phyloP scores from a whole-genome alignment of 2,888 invertebrate species.

The Theodoxus fluviatilis region DNA sequence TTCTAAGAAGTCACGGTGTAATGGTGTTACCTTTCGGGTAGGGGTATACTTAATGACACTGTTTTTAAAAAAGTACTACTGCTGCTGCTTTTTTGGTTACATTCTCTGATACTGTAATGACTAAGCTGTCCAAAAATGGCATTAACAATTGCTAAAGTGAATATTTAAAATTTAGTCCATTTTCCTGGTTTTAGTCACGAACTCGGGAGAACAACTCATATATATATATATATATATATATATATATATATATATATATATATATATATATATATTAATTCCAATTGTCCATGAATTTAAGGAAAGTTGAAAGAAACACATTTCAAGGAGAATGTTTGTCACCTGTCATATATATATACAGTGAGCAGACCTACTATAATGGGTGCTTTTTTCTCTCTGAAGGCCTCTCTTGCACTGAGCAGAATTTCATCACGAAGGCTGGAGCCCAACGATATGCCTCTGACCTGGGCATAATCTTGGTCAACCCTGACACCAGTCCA shows the following conservation, averaged over 20 bases:
- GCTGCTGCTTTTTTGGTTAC: too few species aligned
- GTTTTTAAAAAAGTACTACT: too few species aligned
- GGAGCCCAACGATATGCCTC: conserved; percentile 93
- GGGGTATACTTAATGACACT: too few species aligned
- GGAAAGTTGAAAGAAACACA: not conserved
- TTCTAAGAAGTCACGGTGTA: too few species aligned
- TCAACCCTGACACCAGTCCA: conserved; percentile 96
- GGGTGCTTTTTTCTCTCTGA: too few species aligned
- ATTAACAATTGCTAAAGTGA: too few species aligned
- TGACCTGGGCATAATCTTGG: conserved; percentile 83
- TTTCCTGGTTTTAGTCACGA: too few species aligned
- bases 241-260: not conserved
- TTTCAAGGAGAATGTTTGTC: not conserved
- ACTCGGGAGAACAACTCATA: too few species aligned
- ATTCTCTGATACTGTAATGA: too few species aligned
- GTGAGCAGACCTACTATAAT: not conserved
- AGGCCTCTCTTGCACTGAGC: conserved; percentile 89
- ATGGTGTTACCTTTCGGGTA: too few species aligned
- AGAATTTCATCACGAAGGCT: conserved; percentile 93
- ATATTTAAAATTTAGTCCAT: too few species aligned
- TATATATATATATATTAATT: not conserved
- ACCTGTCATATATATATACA: not conserved
- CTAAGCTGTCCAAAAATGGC: too few species aligned
- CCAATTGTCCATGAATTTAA: not conserved
- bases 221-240: not conserved